Evolutionary conservation across 2,888 invertebrate species (phyloP).

Genomic region (Drosophila prolongata): DNA sequence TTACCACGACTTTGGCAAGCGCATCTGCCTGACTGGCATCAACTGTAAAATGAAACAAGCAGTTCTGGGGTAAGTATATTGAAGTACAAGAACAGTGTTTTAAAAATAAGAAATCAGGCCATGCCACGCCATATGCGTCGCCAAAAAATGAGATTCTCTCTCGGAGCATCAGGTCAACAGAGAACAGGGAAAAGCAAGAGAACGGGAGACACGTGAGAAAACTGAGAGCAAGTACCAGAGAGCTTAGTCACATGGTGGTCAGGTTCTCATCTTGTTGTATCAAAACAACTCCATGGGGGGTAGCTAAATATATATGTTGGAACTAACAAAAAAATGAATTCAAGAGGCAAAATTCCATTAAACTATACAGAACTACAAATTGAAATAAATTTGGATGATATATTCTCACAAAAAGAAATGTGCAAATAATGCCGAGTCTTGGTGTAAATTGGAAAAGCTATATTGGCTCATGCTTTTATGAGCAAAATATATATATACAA

Average conservation of each 20-base stretch:
- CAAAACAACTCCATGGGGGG: slow-evolving; percentile 22
- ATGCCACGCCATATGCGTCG: slow-evolving; percentile 42
- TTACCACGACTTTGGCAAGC: slow-evolving; percentile 85
- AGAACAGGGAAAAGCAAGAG: not conserved
- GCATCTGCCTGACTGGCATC: slow-evolving; percentile 67
- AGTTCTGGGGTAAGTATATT: slow-evolving; percentile 8
- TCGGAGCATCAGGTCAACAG: slow-evolving; percentile 26
- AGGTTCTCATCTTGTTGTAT: slow-evolving; percentile 16
- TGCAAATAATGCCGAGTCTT: too few species aligned
- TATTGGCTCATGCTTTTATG: not conserved
- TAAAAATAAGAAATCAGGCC: slow-evolving; percentile 60
- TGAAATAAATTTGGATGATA: too few species aligned
- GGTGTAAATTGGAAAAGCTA: too few species aligned
- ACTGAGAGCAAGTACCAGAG: slow-evolving; percentile 1
- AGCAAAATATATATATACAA: not conserved
- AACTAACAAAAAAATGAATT: not conserved
- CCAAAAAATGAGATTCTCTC: slow-evolving; percentile 45
- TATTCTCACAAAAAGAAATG: too few species aligned
- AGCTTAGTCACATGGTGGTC: slow-evolving; percentile 32
- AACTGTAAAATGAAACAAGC: slow-evolving; percentile 57
- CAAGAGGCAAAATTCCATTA: too few species aligned
- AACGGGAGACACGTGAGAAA: slow-evolving; percentile 15
- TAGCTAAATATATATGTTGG: not conserved
- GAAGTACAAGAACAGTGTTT: slow-evolving; percentile 39
- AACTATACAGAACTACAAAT: too few species aligned